Percentiles rank a stretch among this genome's conserved stretches.
These are phyloP conservation scores for Andrena hattorfiana DNA, from an alignment of 2,888 invertebrate species.

Conservation along the genomic window DNA sequence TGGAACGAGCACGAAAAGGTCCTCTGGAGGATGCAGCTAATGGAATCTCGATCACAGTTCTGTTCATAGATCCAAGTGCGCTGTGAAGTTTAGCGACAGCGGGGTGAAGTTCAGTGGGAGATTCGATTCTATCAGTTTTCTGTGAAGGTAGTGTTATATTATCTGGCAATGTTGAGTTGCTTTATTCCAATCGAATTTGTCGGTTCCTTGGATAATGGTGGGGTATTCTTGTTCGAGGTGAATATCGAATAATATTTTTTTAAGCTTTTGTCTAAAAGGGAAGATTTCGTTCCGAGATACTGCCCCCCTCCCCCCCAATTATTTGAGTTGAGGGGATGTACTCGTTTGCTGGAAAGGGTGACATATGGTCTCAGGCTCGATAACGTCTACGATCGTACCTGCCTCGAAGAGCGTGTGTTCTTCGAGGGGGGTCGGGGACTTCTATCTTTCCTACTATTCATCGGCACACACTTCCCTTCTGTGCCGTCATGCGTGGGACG, in stretches of 20 bases:
- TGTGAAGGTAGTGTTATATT: no score
- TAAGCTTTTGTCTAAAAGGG: constrained; percentile 33
- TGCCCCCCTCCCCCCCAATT: constrained; percentile 57
- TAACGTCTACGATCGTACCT: constrained; percentile 73
- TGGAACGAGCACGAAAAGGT: constrained; percentile 30
- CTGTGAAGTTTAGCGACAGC: no score
- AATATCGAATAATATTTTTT: not conserved
- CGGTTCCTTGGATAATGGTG: not conserved
- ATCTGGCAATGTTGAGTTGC: no score
- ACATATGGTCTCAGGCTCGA: constrained; percentile 70
- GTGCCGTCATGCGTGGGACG: constrained; percentile 81
- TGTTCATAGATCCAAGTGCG: not conserved
- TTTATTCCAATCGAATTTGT: no score
- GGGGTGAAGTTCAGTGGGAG: no score
- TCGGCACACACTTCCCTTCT: constrained; percentile 72
- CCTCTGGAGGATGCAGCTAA: constrained; percentile 25
- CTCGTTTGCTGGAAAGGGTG: constrained; percentile 55
- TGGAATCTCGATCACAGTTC: constrained; percentile 9
- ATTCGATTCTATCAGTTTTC: no score
- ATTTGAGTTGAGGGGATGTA: constrained; percentile 40
- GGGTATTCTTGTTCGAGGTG: not conserved
- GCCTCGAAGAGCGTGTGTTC: constrained; percentile 68
- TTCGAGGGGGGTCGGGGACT: constrained; percentile 79
- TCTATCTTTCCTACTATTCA: constrained; percentile 69
- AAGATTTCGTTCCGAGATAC: constrained; percentile 48